These are phyloP conservation scores for Neoitamus cyanurus DNA, from an alignment of 2,888 invertebrate genomes.

Conservation along the genomic window DNA sequence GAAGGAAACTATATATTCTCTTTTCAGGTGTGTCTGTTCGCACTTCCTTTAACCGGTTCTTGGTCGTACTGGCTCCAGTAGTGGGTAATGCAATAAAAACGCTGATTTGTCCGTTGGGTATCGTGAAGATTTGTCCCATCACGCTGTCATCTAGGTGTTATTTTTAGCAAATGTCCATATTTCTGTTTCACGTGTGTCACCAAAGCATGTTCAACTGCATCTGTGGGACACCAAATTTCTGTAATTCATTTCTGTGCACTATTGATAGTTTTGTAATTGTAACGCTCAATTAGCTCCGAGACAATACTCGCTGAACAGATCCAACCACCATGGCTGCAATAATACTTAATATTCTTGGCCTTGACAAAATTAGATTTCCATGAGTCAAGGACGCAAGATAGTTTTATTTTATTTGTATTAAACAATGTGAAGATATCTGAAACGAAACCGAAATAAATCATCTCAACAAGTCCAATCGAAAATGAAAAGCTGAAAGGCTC, in stretches of 20 bases:
- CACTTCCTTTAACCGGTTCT: slow-evolving; percentile 55
- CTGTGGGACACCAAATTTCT: neutral
- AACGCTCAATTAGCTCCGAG: neutral
- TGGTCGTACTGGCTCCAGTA: slow-evolving; percentile 65
- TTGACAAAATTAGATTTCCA: neutral
- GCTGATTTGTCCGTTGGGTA: neutral
- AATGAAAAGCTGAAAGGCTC: neutral
- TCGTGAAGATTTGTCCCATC: slow-evolving; percentile 36
- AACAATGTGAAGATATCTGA: neutral
- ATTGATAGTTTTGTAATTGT: neutral
- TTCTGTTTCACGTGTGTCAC: neutral
- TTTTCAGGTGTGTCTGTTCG: slow-evolving; percentile 31
- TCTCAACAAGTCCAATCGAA: neutral
- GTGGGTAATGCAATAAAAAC: slow-evolving; percentile 61
- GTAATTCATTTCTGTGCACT: neutral
- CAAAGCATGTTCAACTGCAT: neutral
- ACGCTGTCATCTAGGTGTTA: slow-evolving; percentile 45
- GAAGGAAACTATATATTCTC: slow-evolving; percentile 28
- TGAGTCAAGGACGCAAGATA: neutral
- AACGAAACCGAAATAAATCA: neutral
- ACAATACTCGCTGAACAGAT: neutral
- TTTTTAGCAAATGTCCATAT: slow-evolving; percentile 25
- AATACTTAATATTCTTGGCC: neutral
- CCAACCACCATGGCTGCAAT: neutral
- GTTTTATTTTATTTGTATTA: neutral